Evolutionary conservation across 2,888 invertebrate genomes (phyloP).

Genomic region (Cephus rjabovi): DNA sequence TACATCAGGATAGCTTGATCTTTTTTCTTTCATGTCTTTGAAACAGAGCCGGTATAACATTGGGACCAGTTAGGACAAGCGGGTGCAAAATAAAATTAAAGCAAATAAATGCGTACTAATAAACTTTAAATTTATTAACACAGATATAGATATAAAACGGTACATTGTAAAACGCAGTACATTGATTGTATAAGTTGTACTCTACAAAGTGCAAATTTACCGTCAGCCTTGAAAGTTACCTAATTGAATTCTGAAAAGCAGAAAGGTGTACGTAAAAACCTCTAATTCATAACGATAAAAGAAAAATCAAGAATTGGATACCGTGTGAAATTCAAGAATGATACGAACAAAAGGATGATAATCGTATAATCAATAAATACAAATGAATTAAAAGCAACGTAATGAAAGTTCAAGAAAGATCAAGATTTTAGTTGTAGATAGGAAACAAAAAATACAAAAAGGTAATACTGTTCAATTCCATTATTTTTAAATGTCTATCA

Average conservation of each 20-base stretch:
- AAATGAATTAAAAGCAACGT: not conserved
- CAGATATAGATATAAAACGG: conserved; percentile 33
- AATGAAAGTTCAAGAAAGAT: not conserved
- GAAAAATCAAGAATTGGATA: conserved; percentile 7
- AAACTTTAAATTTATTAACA: conserved; percentile 59
- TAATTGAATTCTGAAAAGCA: not conserved
- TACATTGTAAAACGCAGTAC: conserved; percentile 29
- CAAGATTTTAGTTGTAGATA: not conserved
- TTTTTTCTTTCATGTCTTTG: not conserved
- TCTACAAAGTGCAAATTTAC: not conserved
- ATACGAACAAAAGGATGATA: not conserved
- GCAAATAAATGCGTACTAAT: conserved; percentile 49
- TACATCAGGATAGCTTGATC: not conserved
- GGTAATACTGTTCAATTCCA: not conserved
- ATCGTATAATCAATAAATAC: not conserved
- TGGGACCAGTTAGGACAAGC: conserved; percentile 29
- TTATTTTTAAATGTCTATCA: not conserved
- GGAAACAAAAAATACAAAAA: not conserved
- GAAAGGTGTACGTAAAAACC: not conserved
- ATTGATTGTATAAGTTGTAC: not conserved
- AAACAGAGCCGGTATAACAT: not conserved
- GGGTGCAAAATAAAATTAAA: conserved; percentile 51
- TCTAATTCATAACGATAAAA: not conserved
- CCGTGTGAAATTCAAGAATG: not conserved
- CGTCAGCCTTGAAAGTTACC: conserved; percentile 3